Conservation (phyloP, 37 sponge, comb jelly and placozoan genomes). For the Mnemiopsis leidyi region DNA sequence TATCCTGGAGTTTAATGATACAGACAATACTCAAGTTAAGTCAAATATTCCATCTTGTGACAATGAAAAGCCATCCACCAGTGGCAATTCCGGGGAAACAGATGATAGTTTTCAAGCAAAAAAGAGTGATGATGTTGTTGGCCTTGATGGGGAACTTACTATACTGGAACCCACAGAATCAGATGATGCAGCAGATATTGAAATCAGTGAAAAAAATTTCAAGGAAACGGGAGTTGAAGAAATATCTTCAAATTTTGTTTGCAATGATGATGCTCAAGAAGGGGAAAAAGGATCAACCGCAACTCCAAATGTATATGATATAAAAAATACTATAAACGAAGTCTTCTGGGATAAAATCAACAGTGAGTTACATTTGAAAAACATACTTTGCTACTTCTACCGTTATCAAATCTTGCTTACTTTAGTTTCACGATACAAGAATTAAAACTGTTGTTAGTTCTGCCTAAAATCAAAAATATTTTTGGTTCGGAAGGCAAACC, state of each 20-base stretch:
- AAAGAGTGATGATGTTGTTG: background rate
- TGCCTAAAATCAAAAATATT: no score
- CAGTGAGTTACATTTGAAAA: background rate
- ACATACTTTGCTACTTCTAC: background rate
- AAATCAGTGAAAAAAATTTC: no score
- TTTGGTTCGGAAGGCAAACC: no score
- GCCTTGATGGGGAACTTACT: background rate
- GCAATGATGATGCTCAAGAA: background rate
- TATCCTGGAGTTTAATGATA: background rate
- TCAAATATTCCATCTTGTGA: no score
- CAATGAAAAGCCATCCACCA: background rate
- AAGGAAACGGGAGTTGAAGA: background rate
- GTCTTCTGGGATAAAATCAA: constrained; percentile 40
- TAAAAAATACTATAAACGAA: constrained; percentile 34
- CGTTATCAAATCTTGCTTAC: background rate
- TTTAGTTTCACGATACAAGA: no score
- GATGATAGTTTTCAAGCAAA: background rate
- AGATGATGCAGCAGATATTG: no score
- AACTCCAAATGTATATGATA: background rate
- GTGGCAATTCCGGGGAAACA: background rate
- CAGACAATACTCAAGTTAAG: background rate
- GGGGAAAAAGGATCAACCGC: background rate
- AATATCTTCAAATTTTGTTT: no score
- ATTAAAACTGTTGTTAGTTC: no score
- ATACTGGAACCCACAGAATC: background rate